Conservation (phyloP, 2,888 invertebrate genomes). For the Stictocephala bisonia region DNA sequence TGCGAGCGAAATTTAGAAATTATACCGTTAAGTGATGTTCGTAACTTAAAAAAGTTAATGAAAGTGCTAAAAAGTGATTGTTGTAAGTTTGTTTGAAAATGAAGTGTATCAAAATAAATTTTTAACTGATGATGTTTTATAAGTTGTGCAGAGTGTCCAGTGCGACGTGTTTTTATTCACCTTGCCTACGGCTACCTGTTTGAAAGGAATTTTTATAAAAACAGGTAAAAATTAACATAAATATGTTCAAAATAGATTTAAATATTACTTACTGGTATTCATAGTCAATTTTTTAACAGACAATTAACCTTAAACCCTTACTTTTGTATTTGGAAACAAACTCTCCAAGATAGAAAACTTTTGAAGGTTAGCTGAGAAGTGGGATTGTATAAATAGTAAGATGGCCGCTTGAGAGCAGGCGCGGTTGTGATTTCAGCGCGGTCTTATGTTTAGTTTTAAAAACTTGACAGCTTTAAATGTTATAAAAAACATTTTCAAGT, state of each 20-base stretch:
- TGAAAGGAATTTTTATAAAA: slow-evolving; percentile 53
- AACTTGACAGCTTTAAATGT: too few species aligned
- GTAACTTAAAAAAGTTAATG: slow-evolving; percentile 24
- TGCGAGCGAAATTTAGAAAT: slow-evolving; percentile 30
- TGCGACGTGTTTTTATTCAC: slow-evolving; percentile 56
- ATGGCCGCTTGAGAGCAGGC: slow-evolving; percentile 52
- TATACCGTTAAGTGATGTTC: slow-evolving; percentile 33
- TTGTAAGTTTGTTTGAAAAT: background rate
- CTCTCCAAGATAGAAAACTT: slow-evolving; percentile 50
- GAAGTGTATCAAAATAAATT: background rate
- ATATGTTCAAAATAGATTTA: too few species aligned
- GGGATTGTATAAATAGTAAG: slow-evolving; percentile 53
- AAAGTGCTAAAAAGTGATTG: background rate
- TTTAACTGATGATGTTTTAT: slow-evolving; percentile 51
- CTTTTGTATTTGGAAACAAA: too few species aligned
- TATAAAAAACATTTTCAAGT: too few species aligned
- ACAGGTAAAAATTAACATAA: slow-evolving; percentile 37
- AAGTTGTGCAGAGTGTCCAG: slow-evolving; percentile 53
- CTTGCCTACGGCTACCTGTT: slow-evolving; percentile 55
- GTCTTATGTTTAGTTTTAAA: background rate
- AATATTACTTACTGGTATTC: background rate
- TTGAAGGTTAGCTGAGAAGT: slow-evolving; percentile 53
- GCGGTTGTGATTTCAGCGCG: slow-evolving; percentile 18
- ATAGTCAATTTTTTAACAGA: background rate
- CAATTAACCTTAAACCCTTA: too few species aligned